Base-by-base conservation (phyloP, 2,113 vertebrate species). In the Cervus canadensis region DNA sequence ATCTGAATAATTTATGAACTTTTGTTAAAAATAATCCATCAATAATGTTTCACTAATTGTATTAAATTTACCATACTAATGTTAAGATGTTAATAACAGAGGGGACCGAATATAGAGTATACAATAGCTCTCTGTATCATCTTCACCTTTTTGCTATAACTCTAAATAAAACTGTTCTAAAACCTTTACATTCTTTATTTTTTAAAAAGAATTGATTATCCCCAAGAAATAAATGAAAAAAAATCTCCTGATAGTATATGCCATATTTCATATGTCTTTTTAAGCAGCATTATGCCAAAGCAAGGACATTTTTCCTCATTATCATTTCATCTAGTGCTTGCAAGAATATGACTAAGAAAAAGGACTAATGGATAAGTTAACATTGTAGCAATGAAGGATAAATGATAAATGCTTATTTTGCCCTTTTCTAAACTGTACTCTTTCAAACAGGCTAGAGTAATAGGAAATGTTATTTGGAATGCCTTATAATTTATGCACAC, bases 291-390 rank as follows among this genome's bases (percentile, higher is more conserved):
- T 87, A 21, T 7, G 67, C 5, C n/a, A 93, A 91, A 81, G 5
- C 6, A 92, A 81, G n/a, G 59, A 33, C 19, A 85, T 81, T 71
- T 93, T 90, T 89, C 14, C 26, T 71, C 76, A 82, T 90, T 87
- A 87, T 45, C 71, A 54, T 92, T 90, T 83, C 74, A 96, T 93
- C 60, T 95, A 87, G 26, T 30, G 87, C 67, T 96, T 93, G 13
- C 30, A 96, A 76, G 74, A 89, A 67, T 78, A 52, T 67, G 67
- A 4, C 33, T 79, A 88, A 74, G 43, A 74, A 45, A n/a, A 87
- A 90, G 52, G 8, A 57, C 59, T 86, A 94, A 94, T 56, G n/a
- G 25, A 64, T 71, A 71, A 17, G 25, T 92, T 79, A 89, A 95
- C 19, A 89, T 54, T 54, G 7, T 36, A 76, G 6, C 52, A 86